phyloP scores from a whole-genome alignment of 1,140 invertebrate genomes.

The Drosophila willistoni region DNA sequence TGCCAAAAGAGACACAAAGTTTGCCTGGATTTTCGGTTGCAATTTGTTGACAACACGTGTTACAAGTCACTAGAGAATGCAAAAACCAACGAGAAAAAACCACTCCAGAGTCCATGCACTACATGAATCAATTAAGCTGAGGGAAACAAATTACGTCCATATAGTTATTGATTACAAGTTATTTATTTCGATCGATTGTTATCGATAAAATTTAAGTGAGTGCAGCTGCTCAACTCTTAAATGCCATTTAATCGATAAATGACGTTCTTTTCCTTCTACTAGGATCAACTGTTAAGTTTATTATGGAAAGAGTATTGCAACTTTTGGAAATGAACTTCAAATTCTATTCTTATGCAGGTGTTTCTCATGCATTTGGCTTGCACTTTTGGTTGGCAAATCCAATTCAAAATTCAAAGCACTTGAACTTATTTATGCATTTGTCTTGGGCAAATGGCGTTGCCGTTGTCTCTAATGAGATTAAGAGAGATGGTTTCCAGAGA shows the following conservation, averaged over 20 bases:
- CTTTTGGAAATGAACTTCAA: background rate
- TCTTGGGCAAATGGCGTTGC: constrained; percentile 72
- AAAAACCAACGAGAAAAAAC: background rate
- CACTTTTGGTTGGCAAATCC: constrained; percentile 42
- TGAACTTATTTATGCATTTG: constrained; percentile 77
- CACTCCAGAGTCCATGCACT: constrained; percentile 15
- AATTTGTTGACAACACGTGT: constrained; percentile 78
- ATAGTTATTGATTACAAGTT: no score
- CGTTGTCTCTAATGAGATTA: constrained; percentile 61
- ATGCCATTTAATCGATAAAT: no score
- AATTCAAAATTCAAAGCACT: constrained; percentile 74
- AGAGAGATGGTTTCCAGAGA: constrained; percentile 41
- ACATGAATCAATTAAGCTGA: background rate
- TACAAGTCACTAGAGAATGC: constrained; percentile 31
- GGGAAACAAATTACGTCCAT: background rate
- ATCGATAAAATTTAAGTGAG: no score
- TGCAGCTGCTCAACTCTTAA: no score
- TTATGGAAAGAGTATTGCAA: background rate
- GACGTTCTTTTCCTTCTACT: no score
- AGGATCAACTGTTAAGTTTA: no score
- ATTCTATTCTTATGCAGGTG: background rate
- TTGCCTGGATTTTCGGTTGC: constrained; percentile 69
- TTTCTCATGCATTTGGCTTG: constrained; percentile 24
- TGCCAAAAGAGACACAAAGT: constrained; percentile 74
- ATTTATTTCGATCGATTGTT: no score